Percentiles rank a stretch among this genome's conserved stretches.
These are phyloP conservation scores for Aplidium turbinatum DNA, from an alignment of 23 tunicate genomes.

Conservation along the genomic window DNA sequence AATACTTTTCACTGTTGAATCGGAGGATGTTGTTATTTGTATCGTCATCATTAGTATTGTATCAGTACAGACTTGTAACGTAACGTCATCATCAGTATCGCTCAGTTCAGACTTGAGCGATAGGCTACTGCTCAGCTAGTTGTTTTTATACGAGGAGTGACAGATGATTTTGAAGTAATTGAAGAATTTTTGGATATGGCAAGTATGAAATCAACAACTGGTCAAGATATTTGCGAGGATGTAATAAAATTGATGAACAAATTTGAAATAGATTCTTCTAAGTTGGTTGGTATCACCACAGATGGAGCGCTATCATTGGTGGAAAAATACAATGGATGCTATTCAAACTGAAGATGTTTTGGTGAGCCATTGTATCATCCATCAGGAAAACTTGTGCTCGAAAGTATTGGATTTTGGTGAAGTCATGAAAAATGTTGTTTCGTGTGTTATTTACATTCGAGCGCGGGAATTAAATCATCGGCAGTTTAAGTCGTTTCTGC, in stretches of 20 bases:
- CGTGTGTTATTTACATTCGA: slow-evolving; percentile 28
- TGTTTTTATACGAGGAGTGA: slow-evolving; percentile 23
- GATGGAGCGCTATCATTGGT: slow-evolving; percentile 16
- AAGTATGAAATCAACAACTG: slow-evolving; percentile 48
- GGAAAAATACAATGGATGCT: slow-evolving; percentile 3
- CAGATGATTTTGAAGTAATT: slow-evolving; percentile 28
- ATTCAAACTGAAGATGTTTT: slow-evolving; percentile 1
- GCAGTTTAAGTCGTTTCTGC: slow-evolving; percentile 36
- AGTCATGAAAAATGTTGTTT: slow-evolving; percentile 41
- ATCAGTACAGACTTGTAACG: too few species aligned
- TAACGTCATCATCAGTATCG: too few species aligned
- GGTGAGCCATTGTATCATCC: slow-evolving; percentile 35
- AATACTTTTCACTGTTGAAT: too few species aligned
- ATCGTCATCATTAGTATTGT: too few species aligned
- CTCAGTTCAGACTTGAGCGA: slow-evolving; percentile 8
- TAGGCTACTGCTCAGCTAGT: slow-evolving; percentile 33
- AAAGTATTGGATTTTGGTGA: slow-evolving; percentile 33
- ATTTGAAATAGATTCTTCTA: slow-evolving; percentile 18
- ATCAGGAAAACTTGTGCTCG: slow-evolving; percentile 38
- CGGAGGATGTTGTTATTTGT: too few species aligned
- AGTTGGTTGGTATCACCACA: slow-evolving; percentile 8
- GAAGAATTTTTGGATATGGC: slow-evolving; percentile 45
- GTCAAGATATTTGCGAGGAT: slow-evolving; percentile 9
- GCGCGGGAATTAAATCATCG: slow-evolving; percentile 32
- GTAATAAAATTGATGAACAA: slow-evolving; percentile 14